Conservation (phyloP, 2,888 invertebrate species). For the Rhorus exstirpatorius region DNA sequence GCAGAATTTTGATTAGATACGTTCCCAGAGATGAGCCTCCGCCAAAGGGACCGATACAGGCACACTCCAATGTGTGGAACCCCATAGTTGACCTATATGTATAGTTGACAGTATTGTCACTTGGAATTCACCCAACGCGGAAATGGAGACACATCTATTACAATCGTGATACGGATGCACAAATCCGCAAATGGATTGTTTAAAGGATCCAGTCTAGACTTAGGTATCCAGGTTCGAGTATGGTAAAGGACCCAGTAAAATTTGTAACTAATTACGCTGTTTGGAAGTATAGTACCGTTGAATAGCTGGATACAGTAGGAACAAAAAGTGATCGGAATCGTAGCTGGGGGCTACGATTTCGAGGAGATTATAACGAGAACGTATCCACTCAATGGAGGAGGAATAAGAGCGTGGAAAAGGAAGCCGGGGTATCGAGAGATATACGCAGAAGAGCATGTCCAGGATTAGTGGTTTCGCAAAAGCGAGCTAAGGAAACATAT, state of each 20-base stretch:
- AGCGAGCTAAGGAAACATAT: slow-evolving; percentile 68
- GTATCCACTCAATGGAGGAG: slow-evolving; percentile 37
- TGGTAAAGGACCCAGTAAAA: no score
- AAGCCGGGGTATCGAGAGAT: slow-evolving; percentile 21
- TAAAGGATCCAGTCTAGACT: no score
- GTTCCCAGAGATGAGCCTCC: slow-evolving; percentile 41
- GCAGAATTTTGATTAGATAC: slow-evolving; percentile 66
- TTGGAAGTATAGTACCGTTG: background rate
- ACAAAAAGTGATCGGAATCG: slow-evolving; percentile 11
- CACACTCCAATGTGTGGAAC: slow-evolving; percentile 14
- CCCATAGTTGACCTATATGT: slow-evolving; percentile 13
- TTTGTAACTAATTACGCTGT: background rate
- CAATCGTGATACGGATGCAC: slow-evolving; percentile 15
- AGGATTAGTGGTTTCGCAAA: slow-evolving; percentile 70
- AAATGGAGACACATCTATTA: slow-evolving; percentile 17
- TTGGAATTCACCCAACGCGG: slow-evolving; percentile 10
- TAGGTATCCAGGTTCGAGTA: no score
- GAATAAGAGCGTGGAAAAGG: slow-evolving; percentile 17
- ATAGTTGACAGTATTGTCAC: slow-evolving; percentile 38
- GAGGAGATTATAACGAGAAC: slow-evolving; percentile 40
- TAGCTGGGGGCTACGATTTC: slow-evolving; percentile 17
- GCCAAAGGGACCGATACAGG: slow-evolving; percentile 17
- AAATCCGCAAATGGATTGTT: background rate
- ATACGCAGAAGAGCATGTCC: slow-evolving; percentile 45
- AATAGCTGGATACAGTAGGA: slow-evolving; percentile 9